Base-by-base conservation (phyloP, 2,888 invertebrate genomes). In the Diachrysia chrysitis region DNA sequence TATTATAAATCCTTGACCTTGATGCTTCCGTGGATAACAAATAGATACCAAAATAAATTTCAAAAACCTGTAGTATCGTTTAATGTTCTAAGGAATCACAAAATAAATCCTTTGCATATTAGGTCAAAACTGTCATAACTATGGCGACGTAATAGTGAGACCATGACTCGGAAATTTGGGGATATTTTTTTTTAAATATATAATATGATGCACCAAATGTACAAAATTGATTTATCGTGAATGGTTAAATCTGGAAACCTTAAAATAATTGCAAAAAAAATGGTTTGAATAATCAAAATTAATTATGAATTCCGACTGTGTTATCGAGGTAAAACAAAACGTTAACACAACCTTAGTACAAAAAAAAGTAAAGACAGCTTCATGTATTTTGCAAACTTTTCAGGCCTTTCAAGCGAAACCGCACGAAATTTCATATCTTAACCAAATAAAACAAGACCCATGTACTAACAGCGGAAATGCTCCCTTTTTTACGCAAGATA, bases 121-220 rank as follows among this genome's bases (percentile, higher is more conserved):
- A 76, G 42, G 70, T 62, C 62, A 58, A 62, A 37, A 37, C n/a
- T 7, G n/a, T 42, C 5, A 19, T 55, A 69, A 59, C 46, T 76
- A 59, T 6, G 16, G 10, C 56, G 55, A 63, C 46, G 51, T 42
- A 46, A 37, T 59, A 48, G 14, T 32, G 57, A 48, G 37, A 53
- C 72, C 60, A 76, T 16, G 54, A 35, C 17, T 48, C 32, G 21
- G 25, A 25, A 14, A 54, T 60, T 23, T 7, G 9, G 48, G 48
- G 63, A 71, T 32, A 72, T 51, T 37, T 56, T 53, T 16, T 17
- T 12, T 60, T 51, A 37, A 12, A 14, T 12, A 14, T 1, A 37
- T 0, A 14, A 37, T n/a, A n/a, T n/a, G 14, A 37, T 14, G 12
- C 37, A 2, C 10, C 1, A 14, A 12, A 37, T 14, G 2, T 5